phyloP scores from a whole-genome alignment of 2,888 invertebrate genomes.

The Craniophora ligustri region DNA sequence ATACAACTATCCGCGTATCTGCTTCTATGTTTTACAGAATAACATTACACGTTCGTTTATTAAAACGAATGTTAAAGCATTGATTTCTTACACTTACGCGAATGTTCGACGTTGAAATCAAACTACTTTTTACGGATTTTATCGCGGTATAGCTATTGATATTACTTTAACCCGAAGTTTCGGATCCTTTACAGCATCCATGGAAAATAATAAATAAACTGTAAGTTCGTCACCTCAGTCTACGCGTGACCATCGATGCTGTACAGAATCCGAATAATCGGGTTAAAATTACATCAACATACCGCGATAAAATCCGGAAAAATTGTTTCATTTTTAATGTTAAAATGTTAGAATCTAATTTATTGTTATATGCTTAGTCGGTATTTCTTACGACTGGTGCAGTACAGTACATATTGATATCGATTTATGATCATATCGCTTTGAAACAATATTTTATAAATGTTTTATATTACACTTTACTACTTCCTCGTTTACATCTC shows the following conservation, averaged over 20 bases:
- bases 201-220: too few species aligned
- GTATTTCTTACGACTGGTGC: conserved; percentile 31
- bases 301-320: too few species aligned
- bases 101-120: too few species aligned
- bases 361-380: conserved; percentile 13
- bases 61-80: background rate
- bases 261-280: too few species aligned
- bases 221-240: too few species aligned
- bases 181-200: too few species aligned
- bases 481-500: conserved; percentile 31
- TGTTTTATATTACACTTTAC: conserved; percentile 31
- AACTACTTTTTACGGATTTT: too few species aligned
- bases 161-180: too few species aligned
- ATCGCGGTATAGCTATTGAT: too few species aligned
- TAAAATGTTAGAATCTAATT: conserved; percentile 5
- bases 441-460: conserved; percentile 30
- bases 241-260: too few species aligned
- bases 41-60: background rate
- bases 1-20: conserved; percentile 9
- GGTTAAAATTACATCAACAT: too few species aligned
- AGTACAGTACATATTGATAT: conserved; percentile 32
- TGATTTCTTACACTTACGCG: too few species aligned
- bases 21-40: conserved; percentile 3
- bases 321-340: conserved; percentile 1
- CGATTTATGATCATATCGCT: conserved; percentile 25